Conservation (phyloP, 2,888 invertebrate genomes). For the Tanytarsus gracilentus region DNA sequence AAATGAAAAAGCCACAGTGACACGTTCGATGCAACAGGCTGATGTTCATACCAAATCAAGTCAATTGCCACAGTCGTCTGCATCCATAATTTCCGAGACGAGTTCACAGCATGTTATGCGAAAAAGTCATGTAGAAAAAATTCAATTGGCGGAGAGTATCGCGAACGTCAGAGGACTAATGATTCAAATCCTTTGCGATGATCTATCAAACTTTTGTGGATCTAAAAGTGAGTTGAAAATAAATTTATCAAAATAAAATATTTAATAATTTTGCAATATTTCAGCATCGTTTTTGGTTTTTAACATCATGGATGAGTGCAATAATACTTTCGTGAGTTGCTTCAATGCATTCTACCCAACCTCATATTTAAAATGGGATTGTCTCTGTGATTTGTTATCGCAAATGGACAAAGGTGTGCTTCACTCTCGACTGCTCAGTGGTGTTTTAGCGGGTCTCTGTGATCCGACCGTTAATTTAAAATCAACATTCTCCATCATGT, state of each 20-base stretch:
- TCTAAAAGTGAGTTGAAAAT: conserved; percentile 38
- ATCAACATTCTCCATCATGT: conserved; percentile 64
- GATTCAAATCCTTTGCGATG: conserved; percentile 73
- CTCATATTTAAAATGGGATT: conserved; percentile 84
- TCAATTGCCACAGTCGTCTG: conserved; percentile 1
- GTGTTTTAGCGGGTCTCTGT: conserved; percentile 78
- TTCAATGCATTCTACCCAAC: conserved; percentile 96
- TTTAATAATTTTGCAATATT: background rate
- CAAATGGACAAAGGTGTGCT: conserved; percentile 51
- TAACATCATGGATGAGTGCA: conserved; percentile 79
- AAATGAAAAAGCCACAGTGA: background rate
- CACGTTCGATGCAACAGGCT: background rate
- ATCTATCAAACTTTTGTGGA: conserved; percentile 44
- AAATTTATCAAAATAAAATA: background rate
- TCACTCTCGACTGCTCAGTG: conserved; percentile 55
- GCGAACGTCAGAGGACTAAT: conserved; percentile 75
- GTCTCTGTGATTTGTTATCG: conserved; percentile 72
- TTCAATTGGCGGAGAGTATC: conserved; percentile 73
- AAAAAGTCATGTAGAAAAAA: conserved; percentile 50
- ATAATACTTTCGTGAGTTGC: conserved; percentile 80
- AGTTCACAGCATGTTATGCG: conserved; percentile 32
- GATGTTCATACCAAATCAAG: background rate
- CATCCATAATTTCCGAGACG: conserved; percentile 32
- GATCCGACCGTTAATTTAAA: conserved; percentile 64
- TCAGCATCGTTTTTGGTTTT: conserved; percentile 53